Evolutionary conservation across 2,113 vertebrate species (phyloP), one percentile per base, ranked within the genome.

Genomic region (Malurus melanocephalus): DNA sequence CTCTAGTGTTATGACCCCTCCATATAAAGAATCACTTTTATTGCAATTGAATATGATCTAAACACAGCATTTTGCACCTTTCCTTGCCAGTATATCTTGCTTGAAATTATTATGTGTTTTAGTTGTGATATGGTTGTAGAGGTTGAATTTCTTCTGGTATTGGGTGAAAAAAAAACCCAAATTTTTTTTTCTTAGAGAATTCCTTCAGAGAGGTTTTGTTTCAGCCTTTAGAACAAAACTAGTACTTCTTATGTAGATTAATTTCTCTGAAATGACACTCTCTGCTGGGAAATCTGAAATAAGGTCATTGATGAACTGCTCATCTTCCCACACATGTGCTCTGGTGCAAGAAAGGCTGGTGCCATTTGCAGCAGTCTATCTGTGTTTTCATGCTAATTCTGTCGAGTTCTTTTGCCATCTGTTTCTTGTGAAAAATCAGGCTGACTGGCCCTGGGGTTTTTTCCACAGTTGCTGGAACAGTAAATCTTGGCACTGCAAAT

Each of bases 201-300:
- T 9, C 1, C 5, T 22, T 46, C 11, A 52, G 11, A 60, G 27
- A 66, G 4, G 3, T 60, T 88, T 69, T 56, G 3, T 61, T 69
- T 69, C 43, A 40, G 27, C 27, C 4, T 35, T 20, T 53, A 40
- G 20, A 79, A 76, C 1, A 56, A 76, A 72, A 72, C 4, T 12
- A 7, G 11, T 38, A 32, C 13, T 8, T 61, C 23, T 79, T 30
- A 32, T 0, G 0, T 4, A 65, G 23, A 40, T 33, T 0, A 51
- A 53, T 66, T 85, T 57, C 26, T 61, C 42, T 57, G 51, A 68
- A 83, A 77, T 45, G 10, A 52, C 11, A 35, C 8, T 52, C 3
- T 59, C 20, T 77, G 13, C 40, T 80, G 42, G n/a, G 21, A 80
- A 80, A 48, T 64, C 30, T 69, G 48, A 69, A 74, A 53, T 38